These are phyloP conservation scores for Hydrozoanthus gracilis DNA, from an alignment of 92 coral and sea anemone species.

Conservation along the genomic window DNA sequence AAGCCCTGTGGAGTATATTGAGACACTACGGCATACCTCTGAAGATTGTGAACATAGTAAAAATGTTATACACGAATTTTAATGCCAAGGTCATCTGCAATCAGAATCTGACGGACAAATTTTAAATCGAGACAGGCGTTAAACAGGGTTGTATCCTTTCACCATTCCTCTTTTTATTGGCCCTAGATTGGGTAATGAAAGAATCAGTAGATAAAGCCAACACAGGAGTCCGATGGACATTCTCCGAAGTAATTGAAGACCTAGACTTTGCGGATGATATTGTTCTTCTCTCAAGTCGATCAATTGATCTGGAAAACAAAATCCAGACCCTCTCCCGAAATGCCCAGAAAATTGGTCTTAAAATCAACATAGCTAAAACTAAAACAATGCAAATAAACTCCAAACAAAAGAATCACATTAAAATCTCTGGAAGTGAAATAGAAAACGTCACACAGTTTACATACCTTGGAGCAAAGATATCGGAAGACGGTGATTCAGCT, in stretches of 20 bases:
- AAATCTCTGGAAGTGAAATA: slow-evolving; percentile 1
- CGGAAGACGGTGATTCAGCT: slow-evolving; percentile 23
- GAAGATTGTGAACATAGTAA: slow-evolving; percentile 26
- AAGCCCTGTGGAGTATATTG: background rate
- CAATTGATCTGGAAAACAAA: background rate
- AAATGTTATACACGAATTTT: slow-evolving; percentile 21
- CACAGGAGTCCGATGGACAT: slow-evolving; percentile 34
- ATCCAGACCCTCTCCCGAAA: background rate
- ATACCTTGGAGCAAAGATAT: slow-evolving; percentile 15
- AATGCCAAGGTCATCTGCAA: slow-evolving; percentile 39
- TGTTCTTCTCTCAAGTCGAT: slow-evolving; percentile 25
- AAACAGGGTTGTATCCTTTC: slow-evolving; percentile 29
- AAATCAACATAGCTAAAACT: slow-evolving; percentile 16
- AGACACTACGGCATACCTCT: background rate
- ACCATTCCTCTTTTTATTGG: slow-evolving; percentile 29
- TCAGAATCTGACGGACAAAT: background rate
- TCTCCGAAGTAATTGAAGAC: slow-evolving; percentile 28
- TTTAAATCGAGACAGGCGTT: background rate
- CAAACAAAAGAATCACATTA: slow-evolving; percentile 16
- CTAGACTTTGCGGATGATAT: slow-evolving; percentile 42
- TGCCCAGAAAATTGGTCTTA: slow-evolving; percentile 25
- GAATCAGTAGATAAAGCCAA: slow-evolving; percentile 3
- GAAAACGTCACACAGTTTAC: slow-evolving; percentile 14
- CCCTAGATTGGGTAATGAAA: slow-evolving; percentile 29
- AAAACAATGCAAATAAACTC: slow-evolving; percentile 11